phyloP scores from a whole-genome alignment of 2,888 invertebrate genomes.

The Dynastes tityus region DNA sequence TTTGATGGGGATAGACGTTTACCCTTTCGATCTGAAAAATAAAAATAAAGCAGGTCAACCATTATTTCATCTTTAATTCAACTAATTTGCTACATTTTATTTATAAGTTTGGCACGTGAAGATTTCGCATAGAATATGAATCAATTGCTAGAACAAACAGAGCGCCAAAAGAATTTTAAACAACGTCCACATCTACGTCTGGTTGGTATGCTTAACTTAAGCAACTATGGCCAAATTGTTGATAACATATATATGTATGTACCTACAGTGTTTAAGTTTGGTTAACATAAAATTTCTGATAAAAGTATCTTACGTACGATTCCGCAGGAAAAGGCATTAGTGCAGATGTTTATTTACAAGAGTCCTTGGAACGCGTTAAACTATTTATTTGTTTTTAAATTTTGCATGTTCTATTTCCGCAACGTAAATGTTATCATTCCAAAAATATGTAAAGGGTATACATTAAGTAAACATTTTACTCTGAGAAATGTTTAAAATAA shows the following conservation, averaged over 20 bases:
- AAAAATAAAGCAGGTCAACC: not conserved
- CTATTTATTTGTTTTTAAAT: conserved; percentile 6
- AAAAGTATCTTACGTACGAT: not conserved
- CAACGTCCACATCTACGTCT: not conserved
- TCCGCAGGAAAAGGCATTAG: not conserved
- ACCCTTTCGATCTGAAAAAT: conserved; percentile 45
- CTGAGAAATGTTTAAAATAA: not conserved
- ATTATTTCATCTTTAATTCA: conserved; percentile 5
- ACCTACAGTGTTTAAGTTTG: not conserved
- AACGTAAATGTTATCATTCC: conserved; percentile 19
- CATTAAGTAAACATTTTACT: not conserved
- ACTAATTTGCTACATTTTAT: no score
- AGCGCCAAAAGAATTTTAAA: not conserved
- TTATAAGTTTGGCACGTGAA: no score
- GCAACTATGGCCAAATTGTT: not conserved
- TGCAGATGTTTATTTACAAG: not conserved
- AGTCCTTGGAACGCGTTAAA: not conserved
- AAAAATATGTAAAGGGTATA: conserved; percentile 15
- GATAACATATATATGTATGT: no score
- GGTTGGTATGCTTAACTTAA: not conserved
- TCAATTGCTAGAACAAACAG: not conserved
- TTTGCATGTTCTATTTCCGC: not conserved
- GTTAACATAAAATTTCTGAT: conserved; percentile 7
- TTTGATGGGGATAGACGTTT: conserved; percentile 39
- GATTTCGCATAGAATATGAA: no score